Evolutionary conservation across 2,888 invertebrate species (phyloP).

Genomic region (Pheosia tremula): DNA sequence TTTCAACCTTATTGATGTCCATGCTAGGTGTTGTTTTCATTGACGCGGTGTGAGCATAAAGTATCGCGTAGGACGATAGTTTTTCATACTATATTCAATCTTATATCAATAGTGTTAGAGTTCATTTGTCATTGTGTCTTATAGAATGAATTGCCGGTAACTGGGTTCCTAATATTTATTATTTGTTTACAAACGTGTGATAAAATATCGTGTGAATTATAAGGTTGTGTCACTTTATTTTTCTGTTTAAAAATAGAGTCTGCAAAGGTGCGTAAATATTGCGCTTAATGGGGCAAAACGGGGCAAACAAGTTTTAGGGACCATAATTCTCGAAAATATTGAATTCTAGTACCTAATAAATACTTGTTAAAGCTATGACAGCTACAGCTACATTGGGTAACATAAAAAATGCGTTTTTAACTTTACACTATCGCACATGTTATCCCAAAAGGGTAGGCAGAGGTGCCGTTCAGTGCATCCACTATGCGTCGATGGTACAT

Average conservation of each 20-base stretch:
- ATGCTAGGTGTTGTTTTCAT: neutral
- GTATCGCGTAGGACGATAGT: neutral
- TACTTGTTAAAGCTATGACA: too few species aligned
- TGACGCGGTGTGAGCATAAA: neutral
- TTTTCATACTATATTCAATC: constrained; percentile 1
- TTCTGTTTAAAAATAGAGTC: constrained; percentile 37
- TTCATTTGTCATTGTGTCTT: neutral
- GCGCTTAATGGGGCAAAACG: neutral
- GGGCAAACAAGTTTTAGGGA: neutral
- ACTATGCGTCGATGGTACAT: too few species aligned
- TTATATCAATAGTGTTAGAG: neutral
- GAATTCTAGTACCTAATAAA: too few species aligned
- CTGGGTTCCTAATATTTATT: constrained; percentile 37
- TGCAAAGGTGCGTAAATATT: constrained; percentile 5
- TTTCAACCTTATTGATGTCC: neutral
- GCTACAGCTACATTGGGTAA: too few species aligned
- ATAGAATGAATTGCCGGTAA: constrained; percentile 20
- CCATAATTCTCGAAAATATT: too few species aligned
- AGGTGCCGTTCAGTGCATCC: too few species aligned
- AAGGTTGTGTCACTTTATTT: constrained; percentile 24
- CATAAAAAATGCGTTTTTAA: too few species aligned
- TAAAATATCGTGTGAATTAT: constrained; percentile 38
- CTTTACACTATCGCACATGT: too few species aligned
- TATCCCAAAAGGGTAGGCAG: too few species aligned
- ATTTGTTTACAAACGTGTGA: constrained; percentile 41